Percentiles rank a stretch among this genome's conserved stretches.
Conservation (phyloP, 2,888 invertebrate species). For the Agriopis aurantiaria region DNA sequence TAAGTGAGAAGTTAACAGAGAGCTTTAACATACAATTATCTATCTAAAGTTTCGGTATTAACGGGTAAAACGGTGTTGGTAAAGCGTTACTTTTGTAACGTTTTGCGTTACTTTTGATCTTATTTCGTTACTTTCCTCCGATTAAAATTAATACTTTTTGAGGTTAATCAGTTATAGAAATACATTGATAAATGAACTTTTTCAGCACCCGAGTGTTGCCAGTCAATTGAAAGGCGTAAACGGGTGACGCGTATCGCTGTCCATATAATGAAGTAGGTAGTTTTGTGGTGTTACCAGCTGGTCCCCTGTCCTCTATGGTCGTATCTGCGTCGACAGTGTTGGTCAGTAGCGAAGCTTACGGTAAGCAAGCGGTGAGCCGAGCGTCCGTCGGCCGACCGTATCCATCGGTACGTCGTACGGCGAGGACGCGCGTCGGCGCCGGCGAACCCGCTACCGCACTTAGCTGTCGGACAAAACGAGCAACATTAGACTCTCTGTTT, state of each 20-base stretch:
- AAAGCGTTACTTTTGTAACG: background rate
- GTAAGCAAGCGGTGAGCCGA: constrained; percentile 76
- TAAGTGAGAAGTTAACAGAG: constrained; percentile 24
- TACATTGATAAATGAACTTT: background rate
- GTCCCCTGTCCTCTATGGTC: background rate
- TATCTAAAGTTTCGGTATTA: background rate
- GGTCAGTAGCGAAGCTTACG: constrained; percentile 83
- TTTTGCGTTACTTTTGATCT: background rate
- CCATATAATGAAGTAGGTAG: background rate
- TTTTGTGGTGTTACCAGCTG: background rate
- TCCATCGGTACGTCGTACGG: constrained; percentile 55
- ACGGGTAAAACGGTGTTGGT: background rate
- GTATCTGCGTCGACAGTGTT: constrained; percentile 66
- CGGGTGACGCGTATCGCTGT: no score
- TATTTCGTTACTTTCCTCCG: background rate
- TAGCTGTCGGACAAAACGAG: constrained; percentile 41
- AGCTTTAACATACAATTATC: background rate
- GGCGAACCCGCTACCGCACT: constrained; percentile 59
- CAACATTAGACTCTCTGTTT: constrained; percentile 17
- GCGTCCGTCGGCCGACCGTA: constrained; percentile 40
- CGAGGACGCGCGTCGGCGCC: constrained; percentile 86
- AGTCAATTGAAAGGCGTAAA: background rate
- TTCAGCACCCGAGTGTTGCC: background rate
- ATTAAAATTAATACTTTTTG: background rate
- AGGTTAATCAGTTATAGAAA: background rate